Evolutionary conservation across 2,113 vertebrate genomes (phyloP).

Genomic region (Tachysurus vachellii): DNA sequence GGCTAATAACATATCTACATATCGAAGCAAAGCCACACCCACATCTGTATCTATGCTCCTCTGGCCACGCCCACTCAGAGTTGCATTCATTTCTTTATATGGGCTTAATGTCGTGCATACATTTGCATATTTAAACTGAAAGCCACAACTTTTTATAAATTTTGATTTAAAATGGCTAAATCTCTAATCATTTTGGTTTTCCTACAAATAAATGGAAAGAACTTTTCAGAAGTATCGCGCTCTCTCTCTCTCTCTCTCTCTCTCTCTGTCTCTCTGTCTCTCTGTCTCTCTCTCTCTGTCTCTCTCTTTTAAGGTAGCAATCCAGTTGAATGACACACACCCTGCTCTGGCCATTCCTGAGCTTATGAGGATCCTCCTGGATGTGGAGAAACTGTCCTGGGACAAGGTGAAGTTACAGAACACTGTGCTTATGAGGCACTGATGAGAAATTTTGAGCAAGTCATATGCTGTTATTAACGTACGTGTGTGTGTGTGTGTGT

Average conservation of each 20-base stretch:
- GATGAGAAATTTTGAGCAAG: not conserved
- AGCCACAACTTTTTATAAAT: not conserved
- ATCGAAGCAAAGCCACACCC: not conserved
- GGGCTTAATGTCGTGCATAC: not conserved
- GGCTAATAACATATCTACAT: not conserved
- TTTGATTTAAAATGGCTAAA: not conserved
- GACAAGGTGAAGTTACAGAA: constrained; percentile 74
- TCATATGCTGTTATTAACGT: not conserved
- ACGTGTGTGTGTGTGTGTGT: constrained; percentile 18
- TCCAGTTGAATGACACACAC: constrained; percentile 87
- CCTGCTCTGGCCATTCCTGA: constrained; percentile 86
- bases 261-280: not conserved
- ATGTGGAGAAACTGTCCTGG: constrained; percentile 83
- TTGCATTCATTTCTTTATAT: not conserved
- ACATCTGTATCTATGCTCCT: not conserved
- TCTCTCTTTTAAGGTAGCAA: constrained; percentile 76
- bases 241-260: not conserved
- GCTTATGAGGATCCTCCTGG: constrained; percentile 85
- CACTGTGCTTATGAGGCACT: not conserved
- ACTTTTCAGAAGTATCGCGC: no score
- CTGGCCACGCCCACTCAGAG: not conserved
- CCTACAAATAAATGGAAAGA: not conserved
- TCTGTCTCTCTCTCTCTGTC: not conserved
- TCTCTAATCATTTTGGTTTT: not conserved
- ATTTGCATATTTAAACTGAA: not conserved